A percentile compares a stretch with the other conserved stretches of the same genome.
These are phyloP conservation scores for Mionectes olivaceus DNA, from an alignment of 2,797 vertebrate genomes.

Conservation along the genomic window DNA sequence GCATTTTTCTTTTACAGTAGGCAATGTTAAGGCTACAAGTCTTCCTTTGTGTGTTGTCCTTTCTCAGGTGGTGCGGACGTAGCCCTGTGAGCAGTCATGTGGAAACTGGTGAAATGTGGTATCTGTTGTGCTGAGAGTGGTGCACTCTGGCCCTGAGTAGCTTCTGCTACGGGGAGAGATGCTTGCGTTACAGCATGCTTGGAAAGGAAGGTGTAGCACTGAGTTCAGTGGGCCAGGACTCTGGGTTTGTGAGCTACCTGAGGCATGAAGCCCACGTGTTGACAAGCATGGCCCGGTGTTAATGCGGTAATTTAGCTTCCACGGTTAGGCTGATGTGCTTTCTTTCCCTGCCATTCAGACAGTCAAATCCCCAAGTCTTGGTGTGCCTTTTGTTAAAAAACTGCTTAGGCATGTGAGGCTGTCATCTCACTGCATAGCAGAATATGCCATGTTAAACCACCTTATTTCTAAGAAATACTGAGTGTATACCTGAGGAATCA, in stretches of 20 bases:
- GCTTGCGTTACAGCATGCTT: rapidly evolving
- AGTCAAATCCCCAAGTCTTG: not conserved
- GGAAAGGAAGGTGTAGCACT: not conserved
- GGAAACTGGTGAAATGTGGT: not conserved
- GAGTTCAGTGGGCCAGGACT: not conserved
- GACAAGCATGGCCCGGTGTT: rapidly evolving
- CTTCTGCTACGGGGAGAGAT: not conserved
- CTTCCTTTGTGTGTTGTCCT: rapidly evolving
- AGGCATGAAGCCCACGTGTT: rapidly evolving
- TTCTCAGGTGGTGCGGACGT: not conserved
- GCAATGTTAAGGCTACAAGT: rapidly evolving
- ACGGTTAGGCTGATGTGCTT: not conserved
- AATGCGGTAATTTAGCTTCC: not conserved
- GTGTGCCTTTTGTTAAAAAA: not conserved
- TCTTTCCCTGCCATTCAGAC: no score
- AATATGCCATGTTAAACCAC: no score
- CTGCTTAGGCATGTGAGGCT: rapidly evolving
- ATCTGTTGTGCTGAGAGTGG: not conserved
- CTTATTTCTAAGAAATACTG: not conserved
- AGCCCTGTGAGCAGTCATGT: rapidly evolving
- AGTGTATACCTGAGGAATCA: not conserved
- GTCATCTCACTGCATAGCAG: not conserved
- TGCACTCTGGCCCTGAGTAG: not conserved
- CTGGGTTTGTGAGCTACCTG: not conserved
- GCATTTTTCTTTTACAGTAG: not conserved